These are phyloP conservation scores for Pangasianodon hypophthalmus DNA, from an alignment of 2,113 vertebrate species.

Conservation along the genomic window DNA sequence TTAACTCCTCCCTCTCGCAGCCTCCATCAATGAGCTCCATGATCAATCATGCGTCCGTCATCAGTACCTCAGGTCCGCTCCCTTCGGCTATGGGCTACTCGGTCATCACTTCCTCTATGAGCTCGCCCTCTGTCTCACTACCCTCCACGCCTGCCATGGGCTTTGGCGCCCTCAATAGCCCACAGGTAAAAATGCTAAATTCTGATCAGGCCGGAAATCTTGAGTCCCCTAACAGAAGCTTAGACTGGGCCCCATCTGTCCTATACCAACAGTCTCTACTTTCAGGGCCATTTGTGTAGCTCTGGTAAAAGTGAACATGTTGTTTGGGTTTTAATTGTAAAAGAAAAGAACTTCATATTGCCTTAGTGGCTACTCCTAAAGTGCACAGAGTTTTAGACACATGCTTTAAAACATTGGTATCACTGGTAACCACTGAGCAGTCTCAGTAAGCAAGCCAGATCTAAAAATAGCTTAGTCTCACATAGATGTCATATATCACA, in stretches of 20 bases:
- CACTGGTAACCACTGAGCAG: no score
- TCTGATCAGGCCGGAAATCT: not conserved
- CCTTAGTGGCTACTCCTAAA: not conserved
- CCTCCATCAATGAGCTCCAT: constrained; percentile 69
- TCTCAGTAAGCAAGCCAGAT: no score
- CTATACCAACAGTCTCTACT: not conserved
- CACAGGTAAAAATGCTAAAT: constrained; percentile 68
- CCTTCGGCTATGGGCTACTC: constrained; percentile 74
- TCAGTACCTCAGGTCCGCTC: constrained; percentile 72
- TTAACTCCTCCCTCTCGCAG: constrained; percentile 69
- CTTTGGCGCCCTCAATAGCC: constrained; percentile 72
- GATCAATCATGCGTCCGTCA: constrained; percentile 76
- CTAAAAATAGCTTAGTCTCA: no score
- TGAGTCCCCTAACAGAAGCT: not conserved
- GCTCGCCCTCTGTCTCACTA: constrained; percentile 70
- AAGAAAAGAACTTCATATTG: not conserved
- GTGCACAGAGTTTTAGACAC: not conserved
- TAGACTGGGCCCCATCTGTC: not conserved
- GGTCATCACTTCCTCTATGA: constrained; percentile 77
- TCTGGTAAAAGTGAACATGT: no score
- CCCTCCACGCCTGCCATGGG: constrained; percentile 73
- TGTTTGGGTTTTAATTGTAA: not conserved
- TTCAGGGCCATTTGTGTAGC: not conserved
- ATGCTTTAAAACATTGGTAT: not conserved
- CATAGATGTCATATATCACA: no score